phyloP scores from a whole-genome alignment of 2,797 vertebrate species.

The Austrolebias charrua region DNA sequence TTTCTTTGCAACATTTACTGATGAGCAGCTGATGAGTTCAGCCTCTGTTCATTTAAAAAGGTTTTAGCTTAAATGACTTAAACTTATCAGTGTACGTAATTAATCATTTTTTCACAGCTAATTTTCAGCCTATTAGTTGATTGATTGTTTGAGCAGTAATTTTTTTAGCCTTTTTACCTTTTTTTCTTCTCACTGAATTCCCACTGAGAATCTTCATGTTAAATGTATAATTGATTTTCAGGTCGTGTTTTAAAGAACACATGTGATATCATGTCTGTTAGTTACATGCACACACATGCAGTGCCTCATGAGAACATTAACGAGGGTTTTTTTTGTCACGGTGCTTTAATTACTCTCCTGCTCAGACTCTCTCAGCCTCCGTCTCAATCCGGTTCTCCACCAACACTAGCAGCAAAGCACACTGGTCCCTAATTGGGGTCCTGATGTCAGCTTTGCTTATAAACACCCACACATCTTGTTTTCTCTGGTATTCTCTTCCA shows the following conservation, averaged over 20 bases:
- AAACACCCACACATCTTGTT: constrained; percentile 48
- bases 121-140: not conserved
- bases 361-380: constrained; percentile 25
- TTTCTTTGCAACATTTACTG: not conserved
- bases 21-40: not conserved
- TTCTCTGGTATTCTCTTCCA: constrained; percentile 20
- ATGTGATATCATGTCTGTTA: constrained; percentile 9
- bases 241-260: not conserved
- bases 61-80: not conserved
- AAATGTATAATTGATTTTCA: constrained; percentile 4
- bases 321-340: constrained; percentile 14
- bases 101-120: not conserved
- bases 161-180: not conserved
- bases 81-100: not conserved
- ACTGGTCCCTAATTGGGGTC: constrained; percentile 74
- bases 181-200: constrained; percentile 11
- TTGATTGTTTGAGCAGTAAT: no score
- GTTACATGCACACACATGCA: not conserved
- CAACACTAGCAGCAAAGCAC: constrained; percentile 23
- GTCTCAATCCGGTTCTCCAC: constrained; percentile 27
- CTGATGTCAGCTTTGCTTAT: constrained; percentile 68
- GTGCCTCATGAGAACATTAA: constrained; percentile 23
- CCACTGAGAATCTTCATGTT: constrained; percentile 1
- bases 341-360: constrained; percentile 58
- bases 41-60: not conserved